These are phyloP conservation scores for Lasioglossum malachurum DNA, from an alignment of 2,888 invertebrate species.

Conservation along the genomic window DNA sequence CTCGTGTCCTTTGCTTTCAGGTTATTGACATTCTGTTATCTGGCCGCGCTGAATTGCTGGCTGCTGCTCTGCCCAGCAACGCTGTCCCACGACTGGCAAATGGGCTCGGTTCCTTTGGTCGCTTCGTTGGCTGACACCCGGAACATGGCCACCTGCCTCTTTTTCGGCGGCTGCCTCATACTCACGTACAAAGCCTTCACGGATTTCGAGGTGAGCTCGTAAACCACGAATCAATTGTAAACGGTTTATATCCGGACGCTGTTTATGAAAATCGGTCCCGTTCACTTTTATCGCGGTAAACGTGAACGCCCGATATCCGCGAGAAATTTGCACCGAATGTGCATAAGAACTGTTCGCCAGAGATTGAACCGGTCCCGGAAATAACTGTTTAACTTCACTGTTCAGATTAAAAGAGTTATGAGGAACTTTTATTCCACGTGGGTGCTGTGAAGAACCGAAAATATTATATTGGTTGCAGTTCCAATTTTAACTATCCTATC, in stretches of 20 bases:
- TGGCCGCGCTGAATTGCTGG: constrained; percentile 94
- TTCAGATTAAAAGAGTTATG: not conserved
- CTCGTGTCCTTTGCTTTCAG: constrained; percentile 85
- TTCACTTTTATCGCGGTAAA: not conserved
- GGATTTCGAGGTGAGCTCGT: constrained; percentile 89
- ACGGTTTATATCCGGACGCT: not conserved
- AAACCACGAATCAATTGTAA: constrained; percentile 10
- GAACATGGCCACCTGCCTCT: constrained; percentile 90
- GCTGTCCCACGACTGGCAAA: constrained; percentile 95
- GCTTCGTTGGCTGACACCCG: constrained; percentile 90
- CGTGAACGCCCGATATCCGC: not conserved
- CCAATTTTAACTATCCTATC: too few species aligned
- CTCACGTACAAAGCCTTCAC: constrained; percentile 88
- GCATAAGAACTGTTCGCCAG: not conserved
- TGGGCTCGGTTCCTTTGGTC: constrained; percentile 93
- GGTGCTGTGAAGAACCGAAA: not conserved
- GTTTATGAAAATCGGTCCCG: not conserved
- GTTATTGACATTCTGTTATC: constrained; percentile 92
- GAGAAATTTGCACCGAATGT: not conserved
- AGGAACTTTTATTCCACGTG: not conserved
- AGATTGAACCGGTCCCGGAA: not conserved
- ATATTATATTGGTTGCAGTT: not conserved
- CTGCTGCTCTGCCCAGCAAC: constrained; percentile 92
- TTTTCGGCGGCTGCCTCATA: constrained; percentile 88
- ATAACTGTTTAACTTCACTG: not conserved